Conservation (phyloP, 2,797 vertebrate species). For the Typhlichthys subterraneus region DNA sequence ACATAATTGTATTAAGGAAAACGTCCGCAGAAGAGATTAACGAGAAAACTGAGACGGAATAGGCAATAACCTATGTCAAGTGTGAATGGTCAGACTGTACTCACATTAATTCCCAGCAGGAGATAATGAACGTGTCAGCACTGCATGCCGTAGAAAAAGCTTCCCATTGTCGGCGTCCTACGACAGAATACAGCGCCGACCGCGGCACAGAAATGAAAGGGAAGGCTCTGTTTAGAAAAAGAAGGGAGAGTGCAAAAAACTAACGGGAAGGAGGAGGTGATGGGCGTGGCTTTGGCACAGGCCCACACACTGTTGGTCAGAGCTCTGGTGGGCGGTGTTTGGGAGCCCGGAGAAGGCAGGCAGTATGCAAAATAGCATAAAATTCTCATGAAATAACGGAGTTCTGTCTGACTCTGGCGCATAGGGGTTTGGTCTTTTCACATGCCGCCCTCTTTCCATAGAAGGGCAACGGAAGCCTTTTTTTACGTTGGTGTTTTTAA, state of each 20-base stretch:
- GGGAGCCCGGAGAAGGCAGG: slow-evolving; percentile 47
- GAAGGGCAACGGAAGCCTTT: slow-evolving; percentile 64
- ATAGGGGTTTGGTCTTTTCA: slow-evolving; percentile 63
- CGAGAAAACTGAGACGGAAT: slow-evolving; percentile 42
- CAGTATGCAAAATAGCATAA: slow-evolving; percentile 45
- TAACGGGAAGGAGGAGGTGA: slow-evolving; percentile 56
- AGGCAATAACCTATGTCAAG: neutral
- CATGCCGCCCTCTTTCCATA: slow-evolving; percentile 55
- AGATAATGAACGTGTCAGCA: slow-evolving; percentile 63
- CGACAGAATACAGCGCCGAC: slow-evolving; percentile 49
- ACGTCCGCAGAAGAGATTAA: slow-evolving; percentile 32
- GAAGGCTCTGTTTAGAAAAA: slow-evolving; percentile 72
- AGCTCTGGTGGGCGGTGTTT: slow-evolving; percentile 50
- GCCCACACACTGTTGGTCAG: slow-evolving; percentile 42
- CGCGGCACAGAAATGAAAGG: slow-evolving; percentile 62
- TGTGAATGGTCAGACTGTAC: slow-evolving; percentile 51
- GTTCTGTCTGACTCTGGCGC: slow-evolving; percentile 59
- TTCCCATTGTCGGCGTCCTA: slow-evolving; percentile 64
- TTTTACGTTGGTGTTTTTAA: slow-evolving; percentile 28
- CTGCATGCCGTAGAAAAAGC: slow-evolving; percentile 44
- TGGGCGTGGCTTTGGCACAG: slow-evolving; percentile 33
- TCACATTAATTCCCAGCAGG: slow-evolving; percentile 68
- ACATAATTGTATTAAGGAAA: slow-evolving; percentile 36
- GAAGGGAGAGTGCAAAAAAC: slow-evolving; percentile 57
- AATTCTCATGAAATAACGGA: slow-evolving; percentile 46